Evolutionary conservation across 2,797 vertebrate genomes (phyloP).

Genomic region (Sciurus carolinensis): DNA sequence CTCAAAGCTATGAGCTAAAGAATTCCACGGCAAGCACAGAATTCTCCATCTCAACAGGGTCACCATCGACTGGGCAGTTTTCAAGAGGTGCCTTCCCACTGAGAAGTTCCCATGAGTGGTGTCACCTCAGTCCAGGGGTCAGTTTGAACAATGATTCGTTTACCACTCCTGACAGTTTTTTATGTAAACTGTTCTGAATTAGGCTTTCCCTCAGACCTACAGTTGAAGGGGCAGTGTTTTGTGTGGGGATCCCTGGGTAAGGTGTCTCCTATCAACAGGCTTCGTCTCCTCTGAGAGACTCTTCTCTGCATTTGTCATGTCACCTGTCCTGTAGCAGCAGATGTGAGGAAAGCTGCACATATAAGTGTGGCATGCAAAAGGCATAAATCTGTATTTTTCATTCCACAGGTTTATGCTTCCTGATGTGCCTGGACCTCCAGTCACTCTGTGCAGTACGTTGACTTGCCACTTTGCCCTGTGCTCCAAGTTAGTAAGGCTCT

Average conservation of each 20-base stretch:
- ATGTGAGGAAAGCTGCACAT: not conserved
- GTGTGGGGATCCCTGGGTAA: rapidly evolving
- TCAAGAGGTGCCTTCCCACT: too few species aligned
- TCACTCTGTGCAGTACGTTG: rapidly evolving
- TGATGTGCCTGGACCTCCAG: rapidly evolving
- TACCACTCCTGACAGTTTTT: too few species aligned
- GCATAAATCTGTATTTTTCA: too few species aligned
- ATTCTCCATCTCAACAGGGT: too few species aligned
- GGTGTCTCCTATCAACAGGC: rapidly evolving
- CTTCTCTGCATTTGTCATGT: not conserved
- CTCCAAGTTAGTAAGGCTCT: not conserved
- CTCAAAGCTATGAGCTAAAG: too few species aligned
- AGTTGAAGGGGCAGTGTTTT: too few species aligned
- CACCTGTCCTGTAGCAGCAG: not conserved
- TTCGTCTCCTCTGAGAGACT: too few species aligned
- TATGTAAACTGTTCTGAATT: not conserved
- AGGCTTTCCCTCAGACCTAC: not conserved
- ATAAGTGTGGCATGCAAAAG: not conserved
- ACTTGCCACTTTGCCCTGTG: not conserved
- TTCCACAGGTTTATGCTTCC: not conserved
- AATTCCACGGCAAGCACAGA: too few species aligned
- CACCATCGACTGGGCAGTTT: too few species aligned
- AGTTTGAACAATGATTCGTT: too few species aligned
- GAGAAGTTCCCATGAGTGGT: too few species aligned
- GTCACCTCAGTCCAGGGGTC: too few species aligned